Base-by-base conservation (phyloP, 2,888 invertebrate genomes). In the Orchesellides sinensis region DNA sequence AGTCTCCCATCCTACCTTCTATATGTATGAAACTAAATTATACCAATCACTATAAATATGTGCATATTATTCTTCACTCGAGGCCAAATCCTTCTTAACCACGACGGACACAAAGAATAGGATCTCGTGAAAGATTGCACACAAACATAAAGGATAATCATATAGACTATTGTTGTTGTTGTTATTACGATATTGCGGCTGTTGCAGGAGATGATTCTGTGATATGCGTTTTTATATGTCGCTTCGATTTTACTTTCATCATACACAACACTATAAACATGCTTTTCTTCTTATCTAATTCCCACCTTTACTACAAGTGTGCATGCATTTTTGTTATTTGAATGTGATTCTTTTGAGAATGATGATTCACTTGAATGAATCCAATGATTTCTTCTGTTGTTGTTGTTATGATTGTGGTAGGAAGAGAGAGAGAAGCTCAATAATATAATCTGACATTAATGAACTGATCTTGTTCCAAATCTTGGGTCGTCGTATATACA, bases 381-480 rank as follows among this genome's bases (percentile, higher is more conserved):
- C 14, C 4, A 21, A 14, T 29, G 68, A 68, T 54, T 56, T 54
- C 69, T 14, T 69, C 29, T 49, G 0, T 10, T 69, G 23, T 56
- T 12, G n/a, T 69, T 54, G 19, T 19, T 52, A 25, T 19, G 10
- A 10, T 10, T 47, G 29, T 10, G 6, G 2, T n/a, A n/a, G 40
- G 32, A 32, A 14, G 40, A 14, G 40, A 40, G n/a, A n/a, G 40
- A 40, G 40, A 40, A 1, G 4, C 40, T 1, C 40, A 40, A 5
- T 2, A 14, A 40, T 66, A 19, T 49, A 54, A 25, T 35, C 32
- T 63, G 63, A 59, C 74, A 27, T 65, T 65, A 75, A 75, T 52
- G 65, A 75, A 45, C 65, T 75, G 74, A 75, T 75, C 74, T 75
- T 75, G 65, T 75, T 77, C 77, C 56, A 27, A 68, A 68, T 68